Conservation (phyloP, 1,140 invertebrate genomes). For the Chlorops oryzae region DNA sequence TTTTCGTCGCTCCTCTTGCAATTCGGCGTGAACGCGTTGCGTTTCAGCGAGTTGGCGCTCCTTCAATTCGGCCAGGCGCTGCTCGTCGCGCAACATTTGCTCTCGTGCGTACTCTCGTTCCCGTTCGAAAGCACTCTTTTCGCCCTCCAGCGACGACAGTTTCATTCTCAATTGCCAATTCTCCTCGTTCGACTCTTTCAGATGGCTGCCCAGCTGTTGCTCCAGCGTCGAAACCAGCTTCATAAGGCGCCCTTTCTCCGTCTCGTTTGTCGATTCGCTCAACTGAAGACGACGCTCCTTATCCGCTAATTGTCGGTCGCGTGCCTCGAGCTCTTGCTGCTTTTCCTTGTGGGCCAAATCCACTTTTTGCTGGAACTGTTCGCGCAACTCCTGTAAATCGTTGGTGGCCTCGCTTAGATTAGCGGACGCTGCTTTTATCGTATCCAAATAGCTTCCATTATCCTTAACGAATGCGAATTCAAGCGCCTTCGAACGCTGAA, state of each 20-base stretch:
- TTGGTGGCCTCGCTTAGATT: conserved; percentile 34
- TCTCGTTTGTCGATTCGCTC: conserved; percentile 45
- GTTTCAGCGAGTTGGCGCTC: conserved; percentile 46
- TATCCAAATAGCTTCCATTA: conserved; percentile 46
- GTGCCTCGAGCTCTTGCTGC: conserved; percentile 36
- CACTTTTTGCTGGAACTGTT: conserved; percentile 37
- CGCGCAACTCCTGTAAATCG: conserved; percentile 29
- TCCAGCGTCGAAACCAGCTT: conserved; percentile 49
- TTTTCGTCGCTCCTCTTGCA: conserved; percentile 49
- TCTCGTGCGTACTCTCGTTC: conserved; percentile 46
- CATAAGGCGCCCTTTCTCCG: conserved; percentile 50
- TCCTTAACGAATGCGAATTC: conserved; percentile 46
- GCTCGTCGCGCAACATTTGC: conserved; percentile 39
- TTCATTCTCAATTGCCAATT: conserved; percentile 49
- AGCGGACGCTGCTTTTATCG: conserved; percentile 44
- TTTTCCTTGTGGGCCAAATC: conserved; percentile 38
- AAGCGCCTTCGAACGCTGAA: conserved; percentile 45
- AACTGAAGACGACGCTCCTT: conserved; percentile 45
- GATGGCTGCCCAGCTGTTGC: conserved; percentile 44
- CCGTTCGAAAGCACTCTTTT: conserved; percentile 44
- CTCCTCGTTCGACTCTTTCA: conserved; percentile 43
- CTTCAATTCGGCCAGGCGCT: conserved; percentile 46
- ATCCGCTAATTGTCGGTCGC: conserved; percentile 46
- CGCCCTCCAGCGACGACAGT: conserved; percentile 39
- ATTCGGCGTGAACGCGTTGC: conserved; percentile 40